Evolutionary conservation across 2,888 invertebrate genomes (phyloP), one percentile per base, ranked within the genome.

Genomic region (Drosophila melanosoma): DNA sequence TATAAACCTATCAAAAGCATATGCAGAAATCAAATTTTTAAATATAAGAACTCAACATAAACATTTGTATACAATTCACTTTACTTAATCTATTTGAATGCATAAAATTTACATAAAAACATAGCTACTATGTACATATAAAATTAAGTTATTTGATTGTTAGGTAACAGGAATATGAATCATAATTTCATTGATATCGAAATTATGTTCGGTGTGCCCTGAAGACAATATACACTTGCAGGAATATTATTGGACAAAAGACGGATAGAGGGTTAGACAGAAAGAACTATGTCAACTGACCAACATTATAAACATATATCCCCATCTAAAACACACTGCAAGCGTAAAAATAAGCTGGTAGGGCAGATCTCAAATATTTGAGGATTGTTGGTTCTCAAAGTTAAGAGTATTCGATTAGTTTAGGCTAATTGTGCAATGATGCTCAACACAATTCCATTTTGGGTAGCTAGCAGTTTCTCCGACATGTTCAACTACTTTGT

Each of bases 61-160:
- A 36, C 10, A 17, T 20, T 5, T 35, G 17, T 1, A 29, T 40
- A 12, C 48, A 56, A 38, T 38, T 15, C 56, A 63, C 23, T 17
- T 60, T 59, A 59, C 40, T 65, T 65, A 51, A 56, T 42, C 45
- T 56, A 59, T 48, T 35, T 62, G 32, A 63, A 63, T 45, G 60
- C 35, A 29, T 40, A 58, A 58, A 73, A 58, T 5, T 63, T 29
- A 38, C 51, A 40, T 45, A 52, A 40, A 63, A 69, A 65, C 59
- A 40, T 57, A 74, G 49, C 59, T 75, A 58, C 23, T 79, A 77
- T 79, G 36, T 75, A 77, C 75, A 77, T 52, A 70, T 70, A 48
- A 38, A 36, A 62, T 74, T 49, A 66, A 53, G 53, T 32, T 32
- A 57, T 79, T 79, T 48, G 61, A 60, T 52, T 64, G 32, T 17